Evolutionary conservation across 37 sponge, comb jelly and placozoan species (phyloP), one percentile per base, ranked within the genome.

Genomic region (Oscarella lobularis): DNA sequence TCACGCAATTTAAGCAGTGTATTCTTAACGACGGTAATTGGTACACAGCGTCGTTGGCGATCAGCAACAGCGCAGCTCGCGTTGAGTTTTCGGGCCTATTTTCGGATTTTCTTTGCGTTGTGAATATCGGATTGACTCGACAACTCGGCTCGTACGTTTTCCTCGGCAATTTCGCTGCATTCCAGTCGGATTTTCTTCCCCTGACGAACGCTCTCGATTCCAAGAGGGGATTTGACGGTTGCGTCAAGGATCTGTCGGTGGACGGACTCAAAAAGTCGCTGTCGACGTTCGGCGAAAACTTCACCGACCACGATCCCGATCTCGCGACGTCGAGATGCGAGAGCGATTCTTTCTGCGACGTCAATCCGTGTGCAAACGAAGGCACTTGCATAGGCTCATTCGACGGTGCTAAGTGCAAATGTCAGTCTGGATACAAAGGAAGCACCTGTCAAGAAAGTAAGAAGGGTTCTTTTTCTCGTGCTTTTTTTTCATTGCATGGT

Each of bases 341-440:
- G 60, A 48, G 60, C 9, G 60, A 48, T 48, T 9, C 9, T 27
- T 27, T 48, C 14, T 48, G 60, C 20, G 60, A 9, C 20, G 60
- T 20, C 20, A 48, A 48, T 48, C 60, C 60, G 20, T 48, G 60
- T 20, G 20, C 14, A 48, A 48, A 48, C 20, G 60, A 20, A 27
- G 60, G 60, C 20, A 20, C 20, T 20, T 48, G 60, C 20, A 20
- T 48, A 48, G 60, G 14, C 9, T 20, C 9, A 9, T 40, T 36
- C 2, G 2, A 20, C 2, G 33, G 27, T 27, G 27, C 31, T 27
- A 29, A 37, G 31, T 48, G 60, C 20, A 20, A 48, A 27, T 48
- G 86, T 20, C 60, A 48, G 60, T 27, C 60, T 48, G 60, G 20
- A 27, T 48, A 48, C 60, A 9, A 48, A 48, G 60, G 60, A 9